Evolutionary conservation across 2,797 vertebrate genomes (phyloP).

Genomic region (Atherinosoma microstoma): DNA sequence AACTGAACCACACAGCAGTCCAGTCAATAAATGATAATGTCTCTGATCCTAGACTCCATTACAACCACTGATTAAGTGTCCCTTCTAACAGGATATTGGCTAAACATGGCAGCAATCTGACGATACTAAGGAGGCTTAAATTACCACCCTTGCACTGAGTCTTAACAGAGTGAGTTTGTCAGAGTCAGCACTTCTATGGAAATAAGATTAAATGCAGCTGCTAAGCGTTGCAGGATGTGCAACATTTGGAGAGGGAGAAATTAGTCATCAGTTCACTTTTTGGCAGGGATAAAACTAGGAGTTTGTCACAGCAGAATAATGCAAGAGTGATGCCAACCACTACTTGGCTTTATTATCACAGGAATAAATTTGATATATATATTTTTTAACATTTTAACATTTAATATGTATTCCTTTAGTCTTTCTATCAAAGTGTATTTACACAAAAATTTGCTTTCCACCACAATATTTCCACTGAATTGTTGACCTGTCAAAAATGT

Average conservation of each 20-base stretch:
- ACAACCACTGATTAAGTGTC: constrained; percentile 66
- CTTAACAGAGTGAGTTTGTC: constrained; percentile 1
- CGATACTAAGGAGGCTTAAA: constrained; percentile 47
- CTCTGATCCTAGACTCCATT: constrained; percentile 46
- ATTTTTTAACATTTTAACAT: too few relatives aligned
- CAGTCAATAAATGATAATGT: constrained; percentile 44
- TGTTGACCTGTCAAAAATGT: not conserved
- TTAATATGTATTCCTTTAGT: too few relatives aligned
- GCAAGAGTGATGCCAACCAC: not conserved
- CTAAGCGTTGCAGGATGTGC: constrained; percentile 24
- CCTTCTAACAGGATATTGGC: constrained; percentile 40
- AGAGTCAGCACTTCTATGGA: not conserved
- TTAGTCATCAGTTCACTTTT: not conserved
- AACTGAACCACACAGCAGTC: constrained; percentile 21
- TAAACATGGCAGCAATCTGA: constrained; percentile 43
- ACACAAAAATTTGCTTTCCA: not conserved
- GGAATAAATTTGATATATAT: not conserved
- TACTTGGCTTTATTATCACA: not conserved
- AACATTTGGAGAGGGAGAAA: constrained; percentile 1
- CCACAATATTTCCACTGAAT: not conserved
- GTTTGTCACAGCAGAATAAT: not conserved
- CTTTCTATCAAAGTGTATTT: not conserved
- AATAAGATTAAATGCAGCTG: constrained; percentile 55
- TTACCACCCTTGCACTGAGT: constrained; percentile 37
- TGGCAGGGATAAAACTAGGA: not conserved